phyloP scores from a whole-genome alignment of 2,888 invertebrate genomes.

The Ennomos erosarius region DNA sequence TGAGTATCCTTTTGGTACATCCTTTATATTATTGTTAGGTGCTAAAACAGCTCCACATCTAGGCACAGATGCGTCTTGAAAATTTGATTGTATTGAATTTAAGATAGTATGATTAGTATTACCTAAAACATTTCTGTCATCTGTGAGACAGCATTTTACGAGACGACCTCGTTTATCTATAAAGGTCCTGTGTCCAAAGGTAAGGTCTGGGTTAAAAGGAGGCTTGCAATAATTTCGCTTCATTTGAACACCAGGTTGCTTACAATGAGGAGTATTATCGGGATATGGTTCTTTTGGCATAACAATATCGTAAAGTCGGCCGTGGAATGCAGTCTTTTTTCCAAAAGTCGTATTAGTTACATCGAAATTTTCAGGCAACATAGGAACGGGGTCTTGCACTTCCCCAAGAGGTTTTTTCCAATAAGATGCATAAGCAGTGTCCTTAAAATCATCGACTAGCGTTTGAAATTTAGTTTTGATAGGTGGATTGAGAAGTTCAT shows the following conservation, averaged over 20 bases:
- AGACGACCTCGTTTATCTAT: conserved; percentile 78
- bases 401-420: conserved; percentile 67
- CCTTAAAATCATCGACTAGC: conserved; percentile 67
- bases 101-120: conserved; percentile 59
- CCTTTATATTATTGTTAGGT: conserved; percentile 77
- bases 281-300: conserved; percentile 67
- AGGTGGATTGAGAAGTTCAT: conserved; percentile 62
- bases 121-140: conserved; percentile 66
- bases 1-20: conserved; percentile 71
- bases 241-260: conserved; percentile 57
- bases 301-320: conserved; percentile 67
- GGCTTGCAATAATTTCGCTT: conserved; percentile 68
- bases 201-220: conserved; percentile 68
- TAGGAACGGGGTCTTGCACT: conserved; percentile 63
- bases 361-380: conserved; percentile 72
- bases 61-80: conserved; percentile 59
- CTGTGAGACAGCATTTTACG: conserved; percentile 73
- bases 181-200: conserved; percentile 73
- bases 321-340: conserved; percentile 56
- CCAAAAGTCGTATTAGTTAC: conserved; percentile 63
- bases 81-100: conserved; percentile 73
- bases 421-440: conserved; percentile 67
- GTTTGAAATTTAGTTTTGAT: conserved; percentile 67
- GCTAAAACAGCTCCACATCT: conserved; percentile 70
- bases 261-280: conserved; percentile 60